A percentile compares a stretch with the other conserved stretches of the same genome.
Conservation (phyloP, 2,888 invertebrate genomes). For the Sericinus montela region DNA sequence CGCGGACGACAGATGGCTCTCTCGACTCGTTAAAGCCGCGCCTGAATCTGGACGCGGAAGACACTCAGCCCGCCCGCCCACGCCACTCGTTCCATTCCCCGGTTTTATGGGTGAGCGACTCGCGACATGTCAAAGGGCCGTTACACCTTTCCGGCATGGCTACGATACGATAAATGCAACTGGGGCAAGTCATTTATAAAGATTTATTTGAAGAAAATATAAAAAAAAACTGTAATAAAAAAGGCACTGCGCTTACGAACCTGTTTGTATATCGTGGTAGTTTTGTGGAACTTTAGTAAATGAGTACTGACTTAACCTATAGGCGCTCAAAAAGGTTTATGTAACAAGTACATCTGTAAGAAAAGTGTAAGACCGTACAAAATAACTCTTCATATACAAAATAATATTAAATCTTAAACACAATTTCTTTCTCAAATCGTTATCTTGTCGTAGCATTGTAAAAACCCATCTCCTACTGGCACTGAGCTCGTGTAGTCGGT, state of each 20-base stretch:
- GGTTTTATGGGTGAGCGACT: conserved; percentile 11
- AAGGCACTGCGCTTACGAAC: too few relatives aligned
- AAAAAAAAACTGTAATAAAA: too few relatives aligned
- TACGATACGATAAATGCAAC: not conserved
- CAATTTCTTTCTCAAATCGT: not conserved
- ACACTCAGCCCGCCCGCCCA: conserved; percentile 8
- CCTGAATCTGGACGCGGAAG: conserved; percentile 6
- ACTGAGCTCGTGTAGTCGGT: not conserved
- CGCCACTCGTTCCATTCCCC: conserved; percentile 7
- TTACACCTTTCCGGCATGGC: not conserved
- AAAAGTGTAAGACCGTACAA: too few relatives aligned
- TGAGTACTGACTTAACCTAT: too few relatives aligned
- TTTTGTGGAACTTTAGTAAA: too few relatives aligned
- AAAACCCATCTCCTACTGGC: not conserved
- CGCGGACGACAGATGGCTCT: conserved; percentile 4
- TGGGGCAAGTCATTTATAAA: too few relatives aligned
- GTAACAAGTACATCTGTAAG: too few relatives aligned
- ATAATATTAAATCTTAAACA: too few relatives aligned
- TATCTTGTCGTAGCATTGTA: not conserved
- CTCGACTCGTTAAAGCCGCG: conserved; percentile 2
- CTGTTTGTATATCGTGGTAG: too few relatives aligned
- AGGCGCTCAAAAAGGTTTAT: too few relatives aligned
- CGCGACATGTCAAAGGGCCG: not conserved
- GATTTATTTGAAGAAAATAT: too few relatives aligned
- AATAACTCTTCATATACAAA: too few relatives aligned